phyloP scores from a whole-genome alignment of 2,113 vertebrate genomes.

The Dissostichus mawsoni region DNA sequence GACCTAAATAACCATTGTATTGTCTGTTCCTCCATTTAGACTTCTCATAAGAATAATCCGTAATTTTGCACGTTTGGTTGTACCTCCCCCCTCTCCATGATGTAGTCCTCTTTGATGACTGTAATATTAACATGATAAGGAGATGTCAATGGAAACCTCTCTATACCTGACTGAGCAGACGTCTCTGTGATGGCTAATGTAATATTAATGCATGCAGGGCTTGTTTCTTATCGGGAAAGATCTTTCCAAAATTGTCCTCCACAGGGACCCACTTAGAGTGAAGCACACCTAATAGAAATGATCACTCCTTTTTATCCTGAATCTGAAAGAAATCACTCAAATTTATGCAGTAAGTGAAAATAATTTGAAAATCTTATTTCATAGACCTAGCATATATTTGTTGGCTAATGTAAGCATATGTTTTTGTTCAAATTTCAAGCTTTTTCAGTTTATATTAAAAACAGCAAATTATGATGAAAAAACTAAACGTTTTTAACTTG shows the following conservation, averaged over 20 bases:
- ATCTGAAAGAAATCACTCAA: constrained; percentile 66
- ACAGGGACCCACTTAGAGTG: constrained; percentile 80
- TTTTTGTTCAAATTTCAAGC: not conserved
- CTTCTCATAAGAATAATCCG: constrained; percentile 71
- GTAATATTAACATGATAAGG: constrained; percentile 80
- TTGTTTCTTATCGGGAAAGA: constrained; percentile 82
- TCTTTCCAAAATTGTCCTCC: constrained; percentile 81
- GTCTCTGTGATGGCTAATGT: constrained; percentile 79
- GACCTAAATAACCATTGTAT: constrained; percentile 82
- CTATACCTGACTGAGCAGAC: constrained; percentile 77
- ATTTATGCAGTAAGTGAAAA: constrained; percentile 57
- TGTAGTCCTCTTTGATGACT: constrained; percentile 75
- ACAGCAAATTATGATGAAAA: constrained; percentile 9
- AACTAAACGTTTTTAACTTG: not conserved
- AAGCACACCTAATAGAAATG: constrained; percentile 79
- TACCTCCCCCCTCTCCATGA: constrained; percentile 12
- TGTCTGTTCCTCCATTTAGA: constrained; percentile 73
- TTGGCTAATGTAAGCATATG: constrained; percentile 5
- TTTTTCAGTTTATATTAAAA: not conserved
- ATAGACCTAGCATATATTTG: constrained; percentile 15
- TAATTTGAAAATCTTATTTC: constrained; percentile 49
- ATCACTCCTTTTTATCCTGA: constrained; percentile 76
- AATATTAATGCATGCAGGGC: constrained; percentile 84
- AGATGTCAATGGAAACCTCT: constrained; percentile 77
- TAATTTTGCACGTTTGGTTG: constrained; percentile 71